Evolutionary conservation across 2,888 invertebrate species (phyloP), one percentile per base, ranked within the genome.

Genomic region (Panzeria rudis): DNA sequence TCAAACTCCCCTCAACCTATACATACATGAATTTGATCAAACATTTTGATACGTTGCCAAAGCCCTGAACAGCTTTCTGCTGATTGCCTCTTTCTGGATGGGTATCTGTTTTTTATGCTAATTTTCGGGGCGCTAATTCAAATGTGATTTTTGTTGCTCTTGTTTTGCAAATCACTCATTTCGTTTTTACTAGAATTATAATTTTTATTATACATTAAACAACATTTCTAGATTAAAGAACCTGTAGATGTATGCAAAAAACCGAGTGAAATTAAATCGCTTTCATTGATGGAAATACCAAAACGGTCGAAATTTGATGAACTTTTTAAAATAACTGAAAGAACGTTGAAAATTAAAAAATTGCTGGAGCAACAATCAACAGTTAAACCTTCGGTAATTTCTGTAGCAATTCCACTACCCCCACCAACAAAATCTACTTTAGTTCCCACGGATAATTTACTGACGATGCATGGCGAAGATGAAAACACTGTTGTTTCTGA

Each of bases 371-470:
- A 88, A 64, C 88, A 87, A 59, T 85, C 68, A 6, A 73, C 75
- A 20, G 29, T 73, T 4, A 76, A 87, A 52, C 85, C 87, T 17
- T 71, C 87, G 0, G 81, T 88, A 1, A 79, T 80, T 29, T 73
- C 85, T 35, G 88, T 87, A 5, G 88, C 90, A 15, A 90, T 90
- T 69, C 90, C 90, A 2, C 69, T 91, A 79, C 89, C 89, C 44
- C 84, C 86, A 7, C 84, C 86, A 52, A 71, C 56, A 5, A 20
- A 61, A 54, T n/a, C 41, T 54, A 15, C 29, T 15, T 32, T 69
- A 8, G 41, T 59, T 25, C 25, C 75, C 1, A 62, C 61, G 32
- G 76, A 80, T 32, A 68, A 71, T 25, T 71, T 72, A 29, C 5
- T 47, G n/a, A 32, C 38, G 15, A 38, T 38, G 41, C 82, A 69